These are phyloP conservation scores for Papilio dardanus DNA, from an alignment of 1,140 invertebrate species.

Conservation along the genomic window DNA sequence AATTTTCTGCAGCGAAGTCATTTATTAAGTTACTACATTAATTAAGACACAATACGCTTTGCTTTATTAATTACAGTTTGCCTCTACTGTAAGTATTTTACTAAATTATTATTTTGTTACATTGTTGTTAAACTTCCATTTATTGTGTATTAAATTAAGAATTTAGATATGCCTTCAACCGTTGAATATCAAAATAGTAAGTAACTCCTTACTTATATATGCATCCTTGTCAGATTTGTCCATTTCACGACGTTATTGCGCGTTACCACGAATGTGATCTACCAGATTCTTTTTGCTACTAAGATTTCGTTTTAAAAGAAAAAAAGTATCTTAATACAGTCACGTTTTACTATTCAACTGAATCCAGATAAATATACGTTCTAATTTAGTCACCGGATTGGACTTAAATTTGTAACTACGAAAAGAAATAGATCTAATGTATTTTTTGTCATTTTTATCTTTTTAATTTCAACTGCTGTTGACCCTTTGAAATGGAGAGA, in stretches of 20 bases:
- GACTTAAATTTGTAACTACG: background rate
- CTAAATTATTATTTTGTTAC: background rate
- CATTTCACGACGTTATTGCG: slow-evolving; percentile 41
- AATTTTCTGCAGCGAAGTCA: slow-evolving; percentile 37
- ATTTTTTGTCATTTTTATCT: too few relatives aligned
- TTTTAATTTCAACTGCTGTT: too few relatives aligned
- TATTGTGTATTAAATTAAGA: too few relatives aligned
- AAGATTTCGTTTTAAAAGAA: slow-evolving; percentile 64
- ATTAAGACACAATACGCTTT: slow-evolving; percentile 8
- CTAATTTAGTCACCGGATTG: slow-evolving; percentile 18
- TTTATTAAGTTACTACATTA: slow-evolving; percentile 15
- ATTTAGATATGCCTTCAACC: background rate
- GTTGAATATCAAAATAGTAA: background rate
- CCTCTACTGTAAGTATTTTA: background rate
- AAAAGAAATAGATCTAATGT: background rate
- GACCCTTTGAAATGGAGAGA: too few relatives aligned
- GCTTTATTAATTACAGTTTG: background rate
- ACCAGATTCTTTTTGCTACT: slow-evolving; percentile 73
- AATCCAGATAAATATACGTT: slow-evolving; percentile 44
- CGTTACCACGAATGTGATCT: slow-evolving; percentile 78
- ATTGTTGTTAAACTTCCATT: background rate
- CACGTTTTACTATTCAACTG: slow-evolving; percentile 74
- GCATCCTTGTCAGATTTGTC: background rate
- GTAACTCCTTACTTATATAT: background rate
- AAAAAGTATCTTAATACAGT: slow-evolving; percentile 69